Percentiles rank a stretch among this genome's conserved stretches.
Evolutionary conservation across 2,888 invertebrate genomes (phyloP).

Genomic region (Morpho deidamia): DNA sequence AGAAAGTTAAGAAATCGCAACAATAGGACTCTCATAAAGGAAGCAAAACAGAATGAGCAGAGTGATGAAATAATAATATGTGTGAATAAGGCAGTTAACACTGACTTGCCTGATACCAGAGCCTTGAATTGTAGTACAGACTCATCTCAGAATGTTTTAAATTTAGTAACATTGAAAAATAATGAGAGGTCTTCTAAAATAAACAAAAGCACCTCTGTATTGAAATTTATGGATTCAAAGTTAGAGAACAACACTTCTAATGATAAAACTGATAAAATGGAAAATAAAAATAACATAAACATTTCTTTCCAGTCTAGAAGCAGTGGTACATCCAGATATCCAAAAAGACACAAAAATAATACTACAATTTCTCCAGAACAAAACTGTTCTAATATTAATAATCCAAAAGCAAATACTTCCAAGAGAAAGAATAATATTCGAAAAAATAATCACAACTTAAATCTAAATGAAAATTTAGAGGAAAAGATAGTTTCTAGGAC

Average conservation of each 20-base stretch:
- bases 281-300: slow-evolving; percentile 38
- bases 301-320: slow-evolving; percentile 49
- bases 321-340: slow-evolving; percentile 53
- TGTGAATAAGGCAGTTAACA: slow-evolving; percentile 53
- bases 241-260: slow-evolving; percentile 27
- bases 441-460: slow-evolving; percentile 33
- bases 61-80: slow-evolving; percentile 46
- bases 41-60: slow-evolving; percentile 34
- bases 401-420: slow-evolving; percentile 13
- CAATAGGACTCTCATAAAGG: slow-evolving; percentile 46
- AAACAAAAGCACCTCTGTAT: slow-evolving; percentile 49
- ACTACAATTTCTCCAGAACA: slow-evolving; percentile 24
- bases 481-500: slow-evolving; percentile 44
- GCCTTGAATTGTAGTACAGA: slow-evolving; percentile 55
- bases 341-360: slow-evolving; percentile 46
- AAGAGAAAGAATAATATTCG: slow-evolving; percentile 32
- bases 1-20: slow-evolving; percentile 50
- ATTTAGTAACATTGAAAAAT: slow-evolving; percentile 47
- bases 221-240: slow-evolving; percentile 53
- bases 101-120: slow-evolving; percentile 32
- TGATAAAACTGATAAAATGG: slow-evolving; percentile 25
- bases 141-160: slow-evolving; percentile 58
- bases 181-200: slow-evolving; percentile 39
- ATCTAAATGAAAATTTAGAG: slow-evolving; percentile 51
- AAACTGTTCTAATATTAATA: slow-evolving; percentile 17